phyloP scores from a whole-genome alignment of 2,797 vertebrate species.

The Sebastolobus altivelis region DNA sequence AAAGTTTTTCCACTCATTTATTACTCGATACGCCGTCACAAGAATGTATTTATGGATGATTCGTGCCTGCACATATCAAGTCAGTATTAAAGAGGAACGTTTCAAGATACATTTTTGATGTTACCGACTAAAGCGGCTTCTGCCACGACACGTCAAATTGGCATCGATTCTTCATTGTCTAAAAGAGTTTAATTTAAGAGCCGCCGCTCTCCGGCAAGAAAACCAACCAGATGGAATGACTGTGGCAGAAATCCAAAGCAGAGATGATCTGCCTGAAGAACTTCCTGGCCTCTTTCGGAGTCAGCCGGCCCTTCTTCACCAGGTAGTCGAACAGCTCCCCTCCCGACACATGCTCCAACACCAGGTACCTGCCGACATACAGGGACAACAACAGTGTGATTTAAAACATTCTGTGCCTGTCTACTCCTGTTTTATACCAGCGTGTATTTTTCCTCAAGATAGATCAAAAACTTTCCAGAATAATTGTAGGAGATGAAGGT shows the following conservation, averaged over 20 bases:
- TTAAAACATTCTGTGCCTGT: constrained; percentile 8
- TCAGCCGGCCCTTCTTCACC: constrained; percentile 93
- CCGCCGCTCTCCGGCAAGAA: constrained; percentile 8
- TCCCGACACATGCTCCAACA: constrained; percentile 95
- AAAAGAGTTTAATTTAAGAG: constrained; percentile 7
- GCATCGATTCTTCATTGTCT: constrained; percentile 6
- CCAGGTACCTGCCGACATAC: constrained; percentile 87
- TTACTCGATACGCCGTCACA: neutral
- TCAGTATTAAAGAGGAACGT: neutral
- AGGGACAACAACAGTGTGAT: neutral
- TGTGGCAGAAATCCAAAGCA: constrained; percentile 95
- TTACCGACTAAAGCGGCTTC: neutral
- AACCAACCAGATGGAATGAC: constrained; percentile 94
- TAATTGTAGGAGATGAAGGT: constrained; percentile 9
- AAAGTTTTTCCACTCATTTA: constrained; percentile 1
- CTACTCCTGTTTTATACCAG: constrained; percentile 16
- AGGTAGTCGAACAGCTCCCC: constrained; percentile 95
- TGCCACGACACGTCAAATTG: neutral
- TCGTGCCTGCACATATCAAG: neutral
- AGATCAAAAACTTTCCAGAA: constrained; percentile 25
- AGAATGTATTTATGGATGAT: neutral
- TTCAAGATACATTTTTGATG: neutral
- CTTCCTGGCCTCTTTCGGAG: constrained; percentile 94
- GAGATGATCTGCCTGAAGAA: constrained; percentile 97
- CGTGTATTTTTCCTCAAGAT: constrained; percentile 29